Conservation (phyloP, 2,797 vertebrate genomes). For the Amphiprion clarkii region DNA sequence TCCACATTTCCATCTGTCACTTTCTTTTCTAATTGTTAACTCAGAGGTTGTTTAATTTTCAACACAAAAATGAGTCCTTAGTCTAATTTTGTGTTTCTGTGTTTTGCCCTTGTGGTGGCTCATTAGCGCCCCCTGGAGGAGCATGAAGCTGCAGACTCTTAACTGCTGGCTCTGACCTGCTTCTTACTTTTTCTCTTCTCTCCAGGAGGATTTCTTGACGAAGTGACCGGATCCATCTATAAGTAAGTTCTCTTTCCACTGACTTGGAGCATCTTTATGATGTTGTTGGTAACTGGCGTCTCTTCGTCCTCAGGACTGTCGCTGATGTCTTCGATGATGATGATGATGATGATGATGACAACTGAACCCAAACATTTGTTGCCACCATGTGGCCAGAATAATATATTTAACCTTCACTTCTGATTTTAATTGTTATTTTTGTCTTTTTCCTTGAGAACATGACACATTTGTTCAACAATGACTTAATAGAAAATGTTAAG, state of each 20-base stretch:
- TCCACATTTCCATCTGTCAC: no score
- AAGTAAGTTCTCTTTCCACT: conserved; percentile 81
- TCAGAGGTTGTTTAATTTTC: no score
- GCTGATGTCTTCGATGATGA: conserved; percentile 85
- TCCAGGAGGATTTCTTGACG: conserved; percentile 88
- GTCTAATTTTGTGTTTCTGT: no score
- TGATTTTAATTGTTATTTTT: conserved; percentile 71
- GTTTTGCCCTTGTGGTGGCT: no score
- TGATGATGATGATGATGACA: conserved; percentile 57
- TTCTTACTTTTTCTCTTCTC: neutral
- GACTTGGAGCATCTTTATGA: neutral
- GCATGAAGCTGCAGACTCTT: no score
- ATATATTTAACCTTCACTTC: conserved; percentile 61
- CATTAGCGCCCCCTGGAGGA: no score
- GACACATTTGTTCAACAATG: conserved; percentile 48
- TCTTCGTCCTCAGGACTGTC: conserved; percentile 80
- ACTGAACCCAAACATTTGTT: conserved; percentile 73
- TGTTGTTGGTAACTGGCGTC: conserved; percentile 2
- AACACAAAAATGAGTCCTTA: no score
- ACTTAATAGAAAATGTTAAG: conserved; percentile 58
- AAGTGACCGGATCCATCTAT: conserved; percentile 89
- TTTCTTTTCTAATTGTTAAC: no score
- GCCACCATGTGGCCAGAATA: conserved; percentile 83
- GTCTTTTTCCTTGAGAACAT: conserved; percentile 67
- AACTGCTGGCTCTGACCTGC: neutral